A percentile compares a stretch with the other conserved stretches of the same genome.
phyloP scores from a whole-genome alignment of 1,140 invertebrate species.

The Bactericera cockerelli region DNA sequence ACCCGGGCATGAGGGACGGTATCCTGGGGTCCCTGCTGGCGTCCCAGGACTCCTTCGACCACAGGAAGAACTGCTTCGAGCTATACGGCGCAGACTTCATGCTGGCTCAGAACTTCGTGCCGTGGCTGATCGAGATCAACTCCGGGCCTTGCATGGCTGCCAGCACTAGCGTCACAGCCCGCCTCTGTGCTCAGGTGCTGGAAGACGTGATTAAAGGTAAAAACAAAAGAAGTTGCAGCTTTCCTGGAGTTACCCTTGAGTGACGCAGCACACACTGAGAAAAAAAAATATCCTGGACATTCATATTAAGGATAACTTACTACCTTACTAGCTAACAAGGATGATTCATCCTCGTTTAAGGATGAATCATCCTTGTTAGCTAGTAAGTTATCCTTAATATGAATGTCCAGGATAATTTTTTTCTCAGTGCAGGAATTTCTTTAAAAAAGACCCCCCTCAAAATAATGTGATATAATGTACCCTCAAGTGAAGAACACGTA shows the following conservation, averaged over 20 bases:
- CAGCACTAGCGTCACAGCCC: constrained; percentile 72
- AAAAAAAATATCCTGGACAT: no score
- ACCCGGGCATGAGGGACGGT: constrained; percentile 77
- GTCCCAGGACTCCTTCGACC: constrained; percentile 72
- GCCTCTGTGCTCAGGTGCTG: constrained; percentile 69
- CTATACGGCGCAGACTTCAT: constrained; percentile 90
- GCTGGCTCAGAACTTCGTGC: constrained; percentile 69
- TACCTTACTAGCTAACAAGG: background rate
- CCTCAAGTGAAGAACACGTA: no score
- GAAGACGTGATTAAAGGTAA: constrained; percentile 87
- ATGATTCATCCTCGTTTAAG: no score
- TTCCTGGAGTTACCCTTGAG: background rate
- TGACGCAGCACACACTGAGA: background rate
- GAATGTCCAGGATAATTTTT: no score
- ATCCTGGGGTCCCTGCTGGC: constrained; percentile 73
- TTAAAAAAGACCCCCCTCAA: background rate
- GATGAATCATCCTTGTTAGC: no score
- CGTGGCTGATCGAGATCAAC: constrained; percentile 90
- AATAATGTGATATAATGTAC: no score
- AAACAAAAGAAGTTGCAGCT: background rate
- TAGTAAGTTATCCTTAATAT: no score
- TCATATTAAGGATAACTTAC: background rate
- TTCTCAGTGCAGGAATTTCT: background rate
- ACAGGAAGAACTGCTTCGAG: constrained; percentile 77
- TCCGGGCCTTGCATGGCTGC: constrained; percentile 80